Base-by-base conservation (phyloP, 2,888 invertebrate species). In the Ceramica pisi region DNA sequence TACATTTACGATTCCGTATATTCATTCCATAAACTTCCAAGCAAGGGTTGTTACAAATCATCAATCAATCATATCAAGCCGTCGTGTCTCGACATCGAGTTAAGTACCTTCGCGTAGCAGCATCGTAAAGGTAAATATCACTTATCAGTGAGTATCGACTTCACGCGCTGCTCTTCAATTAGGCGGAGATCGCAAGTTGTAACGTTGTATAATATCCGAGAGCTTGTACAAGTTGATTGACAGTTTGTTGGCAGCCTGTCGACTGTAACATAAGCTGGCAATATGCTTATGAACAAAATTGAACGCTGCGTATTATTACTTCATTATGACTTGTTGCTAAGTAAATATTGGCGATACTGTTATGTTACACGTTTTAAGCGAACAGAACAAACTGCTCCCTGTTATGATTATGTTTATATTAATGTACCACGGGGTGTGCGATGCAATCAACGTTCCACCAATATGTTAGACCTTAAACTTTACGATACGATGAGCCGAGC, bases 311-410 rank as follows among this genome's bases (percentile, higher is more conserved):
- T 73, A 81, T 80, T 82, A 84, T 74, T 77, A 78, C 60, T 78
- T 81, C 81, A 84, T 82, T 84, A 84, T 73, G 81, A 84, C 84
- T 84, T 84, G 84, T 84, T 84, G 84, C 84, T 82, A 84, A 84
- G 82, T 84, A 81, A 83, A 84, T 84, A 84, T 82, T 84, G 72
- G 80, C 46, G 44, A 82, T 70, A 66, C 63, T 68, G 69, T 71
- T 75, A 70, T 74, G 53, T 69, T 71, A 63, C 57, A 78, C 55
- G 71, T 70, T 84, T 59, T 61, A 63, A 67, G 48, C n/a, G 53
- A 48, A 23, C 48, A 21, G 64, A 51, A 66, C 26, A 44, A 62
- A 62, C 26, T 61, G 56, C 19, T n/a, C 53, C 62, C 55, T 80
- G 67, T 68, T 69, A 70, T 59, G 64, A 51, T 78, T 65, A 55